Base-by-base conservation (phyloP, 2,888 invertebrate species). In the Pyrochroa serraticornis region DNA sequence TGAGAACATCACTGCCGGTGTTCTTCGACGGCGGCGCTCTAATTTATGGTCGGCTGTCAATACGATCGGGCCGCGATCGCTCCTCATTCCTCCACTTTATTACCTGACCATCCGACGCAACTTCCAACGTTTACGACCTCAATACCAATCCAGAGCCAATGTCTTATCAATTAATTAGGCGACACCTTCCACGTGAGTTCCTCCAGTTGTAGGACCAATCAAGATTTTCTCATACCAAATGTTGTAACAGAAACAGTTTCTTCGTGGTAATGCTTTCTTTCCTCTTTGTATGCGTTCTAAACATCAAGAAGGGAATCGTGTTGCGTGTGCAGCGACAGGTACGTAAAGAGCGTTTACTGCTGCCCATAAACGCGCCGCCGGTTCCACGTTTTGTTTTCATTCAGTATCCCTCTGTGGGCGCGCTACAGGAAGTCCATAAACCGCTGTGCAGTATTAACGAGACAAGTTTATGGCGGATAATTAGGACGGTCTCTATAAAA, bases 11-110 rank as follows among this genome's bases (percentile, higher is more conserved):
- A 61, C 59, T 63, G 64, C 58, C 57, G 64, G 62, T 62, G 56
- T 63, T 63, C 62, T 63, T 52, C 61, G 64, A 60, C 59, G 58
- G 57, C 63, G 52, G 60, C 63, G 62, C 61, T 56, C 65, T 66
- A 67, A 69, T 67, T 69, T 67, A 69, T 66, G 65, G 63, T 58
- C 52, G 44, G 49, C 64, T 66, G 64, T 68, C 67, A 67, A 67
- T 62, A 42, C 56, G 58, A 55, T 51, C 38, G 59, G 47, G 49
- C 50, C 52, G 60, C 38, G 58, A 44, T 58, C 49, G 32, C 44
- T 37, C 43, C 41, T 48, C 45, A 35, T 48, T 53, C 48, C 48
- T 36, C 41, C 48, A 53, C 43, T 48, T 53, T 53, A 49, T 58
- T 52, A 58, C 58, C 52, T 58, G 52, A 52, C 22, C 22, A 5